Evolutionary conservation across 2,797 vertebrate species (phyloP).

Genomic region (Anniella stebbinsi): DNA sequence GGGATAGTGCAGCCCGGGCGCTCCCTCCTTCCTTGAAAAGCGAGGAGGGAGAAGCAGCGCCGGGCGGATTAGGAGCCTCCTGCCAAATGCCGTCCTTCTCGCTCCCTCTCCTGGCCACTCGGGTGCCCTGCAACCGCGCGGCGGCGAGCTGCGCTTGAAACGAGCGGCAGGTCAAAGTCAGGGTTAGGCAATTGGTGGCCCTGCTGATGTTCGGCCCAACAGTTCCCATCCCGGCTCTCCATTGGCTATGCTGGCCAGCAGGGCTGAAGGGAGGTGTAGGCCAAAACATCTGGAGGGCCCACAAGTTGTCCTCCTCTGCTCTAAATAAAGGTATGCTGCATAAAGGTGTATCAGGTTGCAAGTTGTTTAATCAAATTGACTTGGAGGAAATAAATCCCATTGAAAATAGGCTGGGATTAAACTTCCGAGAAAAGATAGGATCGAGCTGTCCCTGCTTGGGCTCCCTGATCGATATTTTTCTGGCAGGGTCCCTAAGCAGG

Average conservation of each 20-base stretch:
- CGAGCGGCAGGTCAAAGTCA: too few species aligned
- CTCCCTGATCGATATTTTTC: not conserved
- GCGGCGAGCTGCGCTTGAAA: too few species aligned
- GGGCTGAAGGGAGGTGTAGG: too few species aligned
- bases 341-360: not conserved
- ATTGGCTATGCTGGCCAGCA: too few species aligned
- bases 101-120: slow-evolving; percentile 77
- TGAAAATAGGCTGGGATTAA: not conserved
- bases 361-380: not conserved
- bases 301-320: too few species aligned
- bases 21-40: slow-evolving; percentile 8
- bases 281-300: too few species aligned
- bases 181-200: too few species aligned
- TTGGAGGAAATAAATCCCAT: not conserved
- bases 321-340: too few species aligned
- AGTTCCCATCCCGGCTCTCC: too few species aligned
- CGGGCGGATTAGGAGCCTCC: not conserved
- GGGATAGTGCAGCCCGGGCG: slow-evolving; percentile 48
- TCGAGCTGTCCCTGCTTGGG: not conserved
- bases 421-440: not conserved
- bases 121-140: slow-evolving; percentile 55
- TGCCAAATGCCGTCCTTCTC: slow-evolving; percentile 63
- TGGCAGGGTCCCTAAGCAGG: not conserved
- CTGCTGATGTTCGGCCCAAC: too few species aligned
- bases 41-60: not conserved